Conservation (phyloP, 2,888 invertebrate genomes). For the Agelastica alni region DNA sequence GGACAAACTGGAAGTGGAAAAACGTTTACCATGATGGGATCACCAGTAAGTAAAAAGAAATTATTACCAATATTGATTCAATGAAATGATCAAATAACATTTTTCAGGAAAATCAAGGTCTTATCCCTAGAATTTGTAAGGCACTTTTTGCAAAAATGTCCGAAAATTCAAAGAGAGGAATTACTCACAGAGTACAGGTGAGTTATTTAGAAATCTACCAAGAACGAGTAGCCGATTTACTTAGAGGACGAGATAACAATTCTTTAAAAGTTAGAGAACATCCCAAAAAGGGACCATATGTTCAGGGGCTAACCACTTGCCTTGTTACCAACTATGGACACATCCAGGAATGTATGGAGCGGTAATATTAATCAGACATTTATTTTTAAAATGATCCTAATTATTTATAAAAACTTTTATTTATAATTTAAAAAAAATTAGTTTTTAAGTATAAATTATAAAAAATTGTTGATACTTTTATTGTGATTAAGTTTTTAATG, state of each 20-base stretch:
- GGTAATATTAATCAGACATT: constrained; percentile 43
- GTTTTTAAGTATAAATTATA: too few species aligned
- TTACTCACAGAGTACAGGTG: constrained; percentile 84
- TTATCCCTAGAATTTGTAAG: constrained; percentile 85
- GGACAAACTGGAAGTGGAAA: constrained; percentile 92
- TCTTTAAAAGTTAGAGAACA: constrained; percentile 73
- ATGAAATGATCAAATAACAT: background rate
- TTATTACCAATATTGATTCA: too few species aligned
- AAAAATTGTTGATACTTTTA: too few species aligned
- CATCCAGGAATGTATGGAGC: constrained; percentile 70
- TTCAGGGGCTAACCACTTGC: constrained; percentile 84
- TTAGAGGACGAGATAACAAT: constrained; percentile 56
- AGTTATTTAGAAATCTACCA: constrained; percentile 68
- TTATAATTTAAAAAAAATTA: too few species aligned
- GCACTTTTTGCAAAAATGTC: constrained; percentile 81
- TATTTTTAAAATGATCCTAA: too few species aligned
- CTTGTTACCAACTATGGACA: constrained; percentile 84
- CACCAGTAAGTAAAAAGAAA: constrained; percentile 61
- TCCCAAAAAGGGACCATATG: constrained; percentile 77
- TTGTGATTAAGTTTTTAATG: background rate
- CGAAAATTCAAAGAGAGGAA: constrained; percentile 78
- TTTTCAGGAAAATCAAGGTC: constrained; percentile 72
- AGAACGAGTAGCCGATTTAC: constrained; percentile 72
- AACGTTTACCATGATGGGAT: constrained; percentile 92
- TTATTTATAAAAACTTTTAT: too few species aligned